phyloP scores from a whole-genome alignment of 2,113 vertebrate species.

The Pterocles gutturalis region DNA sequence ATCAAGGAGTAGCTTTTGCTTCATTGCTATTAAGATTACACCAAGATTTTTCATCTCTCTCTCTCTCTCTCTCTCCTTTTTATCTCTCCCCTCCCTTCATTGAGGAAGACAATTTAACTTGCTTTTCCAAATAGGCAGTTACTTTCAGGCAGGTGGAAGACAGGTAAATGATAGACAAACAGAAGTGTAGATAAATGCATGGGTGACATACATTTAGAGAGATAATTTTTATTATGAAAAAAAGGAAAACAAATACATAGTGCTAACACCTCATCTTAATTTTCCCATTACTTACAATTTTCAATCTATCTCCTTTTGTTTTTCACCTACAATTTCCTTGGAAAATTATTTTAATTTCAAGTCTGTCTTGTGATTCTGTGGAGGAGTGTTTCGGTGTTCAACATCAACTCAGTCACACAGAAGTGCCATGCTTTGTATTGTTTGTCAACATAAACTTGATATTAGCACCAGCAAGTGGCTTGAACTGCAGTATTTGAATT shows the following conservation, averaged over 20 bases:
- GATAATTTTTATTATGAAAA: conserved; percentile 68
- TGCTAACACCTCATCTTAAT: conserved; percentile 70
- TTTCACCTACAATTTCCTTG: conserved; percentile 59
- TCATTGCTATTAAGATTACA: conserved; percentile 80
- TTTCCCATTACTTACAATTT: conserved; percentile 74
- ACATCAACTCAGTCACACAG: background rate
- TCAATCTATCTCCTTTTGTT: conserved; percentile 72
- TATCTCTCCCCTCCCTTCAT: conserved; percentile 39
- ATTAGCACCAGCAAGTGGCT: background rate
- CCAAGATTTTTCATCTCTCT: conserved; percentile 71
- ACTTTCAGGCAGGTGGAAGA: conserved; percentile 75
- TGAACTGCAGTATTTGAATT: background rate
- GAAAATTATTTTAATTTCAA: conserved; percentile 71
- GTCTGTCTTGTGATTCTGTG: conserved; percentile 45
- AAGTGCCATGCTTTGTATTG: conserved; percentile 3
- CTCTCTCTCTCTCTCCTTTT: conserved; percentile 50
- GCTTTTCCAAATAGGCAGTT: conserved; percentile 73
- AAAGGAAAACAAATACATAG: conserved; percentile 77
- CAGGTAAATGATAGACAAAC: conserved; percentile 78
- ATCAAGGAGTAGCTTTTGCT: conserved; percentile 78
- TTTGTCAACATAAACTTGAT: conserved; percentile 41
- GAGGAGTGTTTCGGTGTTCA: conserved; percentile 50
- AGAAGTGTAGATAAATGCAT: conserved; percentile 69
- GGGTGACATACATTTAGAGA: conserved; percentile 71
- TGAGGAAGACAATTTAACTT: conserved; percentile 75